Evolutionary conservation across 2,113 vertebrate species (phyloP).

Genomic region (Triplophysa dalaica): DNA sequence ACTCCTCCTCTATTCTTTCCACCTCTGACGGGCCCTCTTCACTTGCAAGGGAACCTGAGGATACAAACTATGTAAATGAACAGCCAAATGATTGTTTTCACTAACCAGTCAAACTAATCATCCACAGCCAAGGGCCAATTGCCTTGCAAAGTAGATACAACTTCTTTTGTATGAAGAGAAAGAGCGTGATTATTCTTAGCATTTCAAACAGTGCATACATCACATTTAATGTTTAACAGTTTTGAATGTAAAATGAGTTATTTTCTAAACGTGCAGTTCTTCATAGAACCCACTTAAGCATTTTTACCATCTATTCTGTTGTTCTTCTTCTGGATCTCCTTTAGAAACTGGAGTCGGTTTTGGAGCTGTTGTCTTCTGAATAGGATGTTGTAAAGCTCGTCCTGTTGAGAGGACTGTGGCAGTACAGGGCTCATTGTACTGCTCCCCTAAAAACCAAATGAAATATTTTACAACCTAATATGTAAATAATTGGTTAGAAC

Average conservation of each 20-base stretch:
- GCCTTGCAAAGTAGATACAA: not conserved
- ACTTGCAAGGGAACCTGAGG: not conserved
- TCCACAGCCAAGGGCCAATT: not conserved
- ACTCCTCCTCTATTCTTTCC: slow-evolving; percentile 10
- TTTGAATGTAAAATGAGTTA: not conserved
- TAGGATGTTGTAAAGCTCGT: slow-evolving; percentile 21
- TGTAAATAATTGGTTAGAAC: not conserved
- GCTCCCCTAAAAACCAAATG: not conserved
- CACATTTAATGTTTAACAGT: not conserved
- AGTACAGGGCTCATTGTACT: slow-evolving; percentile 3
- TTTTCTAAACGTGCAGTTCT: not conserved
- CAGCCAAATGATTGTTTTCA: slow-evolving; percentile 14
- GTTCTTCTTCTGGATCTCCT: slow-evolving; percentile 10
- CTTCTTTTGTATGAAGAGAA: not conserved
- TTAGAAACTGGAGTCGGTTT: slow-evolving; percentile 50
- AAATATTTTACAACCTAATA: not conserved
- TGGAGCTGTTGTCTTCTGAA: slow-evolving; percentile 57
- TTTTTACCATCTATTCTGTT: slow-evolving; percentile 48
- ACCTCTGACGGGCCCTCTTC: slow-evolving; percentile 34
- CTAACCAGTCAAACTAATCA: slow-evolving; percentile 34
- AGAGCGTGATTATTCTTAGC: not conserved
- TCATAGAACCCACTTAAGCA: not conserved
- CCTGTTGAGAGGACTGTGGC: not conserved
- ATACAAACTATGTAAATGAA: not conserved
- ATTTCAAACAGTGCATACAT: not conserved